Base-by-base conservation (phyloP, 2,888 invertebrate species). In the Ichneumoninae sp. region DNA sequence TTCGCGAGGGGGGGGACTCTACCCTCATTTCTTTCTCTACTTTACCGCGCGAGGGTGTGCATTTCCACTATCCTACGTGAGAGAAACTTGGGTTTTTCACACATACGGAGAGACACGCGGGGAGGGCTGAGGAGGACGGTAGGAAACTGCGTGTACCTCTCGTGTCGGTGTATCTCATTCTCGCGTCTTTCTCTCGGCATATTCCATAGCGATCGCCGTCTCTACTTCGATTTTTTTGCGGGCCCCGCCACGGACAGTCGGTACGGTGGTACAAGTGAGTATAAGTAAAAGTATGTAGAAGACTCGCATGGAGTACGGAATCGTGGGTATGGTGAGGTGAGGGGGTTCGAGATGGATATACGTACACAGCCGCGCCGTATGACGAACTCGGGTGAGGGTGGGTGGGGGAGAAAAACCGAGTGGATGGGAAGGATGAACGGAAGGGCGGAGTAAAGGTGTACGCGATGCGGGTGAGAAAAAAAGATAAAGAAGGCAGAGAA, bases 401-500 rank as follows among this genome's bases (percentile, higher is more conserved):
- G 62, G 47, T 71, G 72, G 10, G 82, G 65, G 16, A 50, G 71
- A 52, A 65, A 52, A 22, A 8, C 50, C 40, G 50, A 30, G 68
- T 22, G 50, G 47, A 47, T 71, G n/a, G 62, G 50, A 75, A 65
- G 81, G 80, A 76, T 72, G 72, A 83, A 80, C 78, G 80, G 30
- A 78, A 80, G 78, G 82, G 84, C 80, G 82, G 82, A 86, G 82
- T 84, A 80, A 80, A 86, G 78, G 72, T 70, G 80, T 83, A 83
- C 80, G 86, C 76, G 79, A 68, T 72, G 86, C 76, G 87, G 86
- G 88, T 86, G 89, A 87, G 87, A 88, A 88, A 86, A 60, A 76
- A 76, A 74, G 74, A 70, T 40, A 74, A 75, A 52, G 66, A 79
- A 40, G 44, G 80, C 72, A 57, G 66, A 70, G 66, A 68, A 81